These are phyloP conservation scores for Lampris incognitus DNA, from an alignment of 2,113 vertebrate genomes.

Conservation along the genomic window DNA sequence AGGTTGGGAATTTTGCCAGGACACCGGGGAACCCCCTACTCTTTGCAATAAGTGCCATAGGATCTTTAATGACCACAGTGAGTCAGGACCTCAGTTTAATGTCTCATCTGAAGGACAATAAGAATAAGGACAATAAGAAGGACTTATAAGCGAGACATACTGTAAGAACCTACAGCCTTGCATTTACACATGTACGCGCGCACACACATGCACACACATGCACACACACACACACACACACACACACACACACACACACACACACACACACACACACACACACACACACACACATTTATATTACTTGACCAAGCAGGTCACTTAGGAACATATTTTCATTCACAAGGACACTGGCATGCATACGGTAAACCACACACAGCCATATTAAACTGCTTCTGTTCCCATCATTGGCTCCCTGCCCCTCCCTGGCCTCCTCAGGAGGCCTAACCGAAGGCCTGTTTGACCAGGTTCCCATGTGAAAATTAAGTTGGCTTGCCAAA, in stretches of 20 bases:
- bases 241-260: background rate
- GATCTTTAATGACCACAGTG: too few species aligned
- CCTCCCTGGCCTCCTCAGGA: conserved; percentile 44
- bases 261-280: background rate
- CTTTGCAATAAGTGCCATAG: too few species aligned
- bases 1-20: too few species aligned
- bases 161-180: too few species aligned
- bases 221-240: background rate
- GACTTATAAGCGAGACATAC: too few species aligned
- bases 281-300: background rate
- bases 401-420: conserved; percentile 71
- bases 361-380: conserved; percentile 7
- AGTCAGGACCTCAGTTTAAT: too few species aligned
- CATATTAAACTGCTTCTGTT: conserved; percentile 67
- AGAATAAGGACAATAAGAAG: too few species aligned
- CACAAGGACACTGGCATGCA: conserved; percentile 55
- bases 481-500: conserved; percentile 42
- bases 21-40: too few species aligned
- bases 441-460: conserved; percentile 33
- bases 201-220: conserved; percentile 2
- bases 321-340: background rate
- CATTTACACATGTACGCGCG: background rate
- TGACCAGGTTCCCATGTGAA: conserved; percentile 70
- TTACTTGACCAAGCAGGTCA: conserved; percentile 10
- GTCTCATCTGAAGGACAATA: too few species aligned